phyloP scores from a whole-genome alignment of 1,140 invertebrate genomes.

The Drosophila sturtevanti region DNA sequence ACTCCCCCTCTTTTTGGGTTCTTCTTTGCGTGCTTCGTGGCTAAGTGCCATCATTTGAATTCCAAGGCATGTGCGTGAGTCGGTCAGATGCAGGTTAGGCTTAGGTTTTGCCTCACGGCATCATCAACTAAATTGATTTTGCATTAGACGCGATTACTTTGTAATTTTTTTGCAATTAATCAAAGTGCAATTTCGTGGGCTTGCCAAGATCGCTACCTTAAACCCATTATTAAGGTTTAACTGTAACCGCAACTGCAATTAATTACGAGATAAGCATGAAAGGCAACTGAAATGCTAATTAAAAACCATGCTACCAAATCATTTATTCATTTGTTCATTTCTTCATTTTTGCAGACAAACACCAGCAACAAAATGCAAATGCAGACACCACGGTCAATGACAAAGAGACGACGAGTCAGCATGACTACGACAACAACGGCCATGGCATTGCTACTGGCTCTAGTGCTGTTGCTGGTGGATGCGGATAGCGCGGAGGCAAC shows the following conservation, averaged over 20 bases:
- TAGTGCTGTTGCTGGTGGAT: constrained; percentile 48
- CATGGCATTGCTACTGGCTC: constrained; percentile 34
- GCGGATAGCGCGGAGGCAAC: constrained; percentile 63
- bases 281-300: constrained; percentile 67
- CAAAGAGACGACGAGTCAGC: constrained; percentile 66
- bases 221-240: constrained; percentile 74
- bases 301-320: constrained; percentile 70
- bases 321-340: constrained; percentile 23
- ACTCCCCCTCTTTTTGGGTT: not conserved
- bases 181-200: constrained; percentile 65
- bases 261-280: constrained; percentile 73
- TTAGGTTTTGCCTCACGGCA: not conserved
- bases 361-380: constrained; percentile 36
- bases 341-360: constrained; percentile 33
- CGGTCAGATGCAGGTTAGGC: not conserved
- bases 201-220: constrained; percentile 43
- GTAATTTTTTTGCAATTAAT: constrained; percentile 67
- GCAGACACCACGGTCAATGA: constrained; percentile 70
- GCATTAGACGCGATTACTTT: constrained; percentile 50
- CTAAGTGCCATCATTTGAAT: constrained; percentile 62
- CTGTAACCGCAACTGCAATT: constrained; percentile 71
- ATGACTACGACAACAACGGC: constrained; percentile 49
- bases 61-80: constrained; percentile 53
- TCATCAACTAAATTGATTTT: constrained; percentile 69
- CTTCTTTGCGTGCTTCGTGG: constrained; percentile 36